Percentiles rank a stretch among this genome's conserved stretches.
Evolutionary conservation across 2,797 vertebrate genomes (phyloP).

Genomic region (Pitangus sulphuratus): DNA sequence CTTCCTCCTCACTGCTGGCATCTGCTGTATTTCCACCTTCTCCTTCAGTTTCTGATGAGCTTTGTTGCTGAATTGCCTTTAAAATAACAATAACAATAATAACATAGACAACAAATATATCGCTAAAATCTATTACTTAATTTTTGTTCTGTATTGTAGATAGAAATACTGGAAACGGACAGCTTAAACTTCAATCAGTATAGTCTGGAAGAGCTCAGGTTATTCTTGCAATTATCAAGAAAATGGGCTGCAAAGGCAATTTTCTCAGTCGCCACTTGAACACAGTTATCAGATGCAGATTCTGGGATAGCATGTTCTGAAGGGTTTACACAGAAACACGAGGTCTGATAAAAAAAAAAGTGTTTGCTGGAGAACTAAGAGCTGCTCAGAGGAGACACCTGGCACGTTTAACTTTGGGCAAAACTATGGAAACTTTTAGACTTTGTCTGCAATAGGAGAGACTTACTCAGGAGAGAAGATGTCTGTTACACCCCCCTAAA

Average conservation of each 20-base stretch:
- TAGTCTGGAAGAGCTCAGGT: background rate
- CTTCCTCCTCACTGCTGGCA: conserved; percentile 93
- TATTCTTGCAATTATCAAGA: conserved; percentile 30
- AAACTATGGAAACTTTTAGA: background rate
- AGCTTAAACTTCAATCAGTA: background rate
- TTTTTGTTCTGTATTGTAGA: conserved; percentile 1
- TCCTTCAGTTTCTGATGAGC: conserved; percentile 92
- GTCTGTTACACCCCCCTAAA: background rate
- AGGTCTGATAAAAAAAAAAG: background rate
- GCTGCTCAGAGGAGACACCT: background rate
- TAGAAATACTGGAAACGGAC: background rate
- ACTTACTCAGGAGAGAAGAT: background rate
- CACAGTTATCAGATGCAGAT: background rate
- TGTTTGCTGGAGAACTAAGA: background rate
- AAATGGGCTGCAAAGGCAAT: conserved; percentile 22
- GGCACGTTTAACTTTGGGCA: background rate
- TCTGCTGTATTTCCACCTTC: conserved; percentile 89
- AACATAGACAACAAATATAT: background rate
- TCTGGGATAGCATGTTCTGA: background rate
- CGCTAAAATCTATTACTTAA: background rate
- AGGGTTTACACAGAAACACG: background rate
- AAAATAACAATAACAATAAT: background rate
- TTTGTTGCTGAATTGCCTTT: conserved; percentile 92
- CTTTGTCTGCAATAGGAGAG: background rate
- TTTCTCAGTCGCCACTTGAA: conserved; percentile 20